Conservation (phyloP, 2,113 vertebrate species). For the Sceloporus tristichus region DNA sequence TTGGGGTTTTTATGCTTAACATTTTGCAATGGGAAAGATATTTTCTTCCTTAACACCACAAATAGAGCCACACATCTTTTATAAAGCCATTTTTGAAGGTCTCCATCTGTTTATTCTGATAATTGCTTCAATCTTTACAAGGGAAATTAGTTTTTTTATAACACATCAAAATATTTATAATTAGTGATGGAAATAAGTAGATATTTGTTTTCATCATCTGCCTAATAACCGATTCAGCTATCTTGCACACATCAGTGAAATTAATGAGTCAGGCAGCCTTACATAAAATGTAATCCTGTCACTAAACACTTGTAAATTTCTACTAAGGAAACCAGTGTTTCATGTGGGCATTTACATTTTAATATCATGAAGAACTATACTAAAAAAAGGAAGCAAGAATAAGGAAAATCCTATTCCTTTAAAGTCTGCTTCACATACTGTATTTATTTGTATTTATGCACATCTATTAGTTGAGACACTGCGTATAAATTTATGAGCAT, state of each 20-base stretch:
- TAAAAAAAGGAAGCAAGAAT: background rate
- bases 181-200: constrained; percentile 35
- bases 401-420: background rate
- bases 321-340: background rate
- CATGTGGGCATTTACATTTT: constrained; percentile 28
- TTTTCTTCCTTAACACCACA: constrained; percentile 31
- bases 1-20: background rate
- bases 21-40: constrained; percentile 27
- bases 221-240: constrained; percentile 7
- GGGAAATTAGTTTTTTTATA: constrained; percentile 41
- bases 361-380: background rate
- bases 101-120: constrained; percentile 44
- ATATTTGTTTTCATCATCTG: constrained; percentile 43
- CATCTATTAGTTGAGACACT: too few species aligned
- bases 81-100: constrained; percentile 21
- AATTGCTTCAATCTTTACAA: constrained; percentile 43
- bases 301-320: background rate
- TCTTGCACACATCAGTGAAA: constrained; percentile 30
- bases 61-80: constrained; percentile 38
- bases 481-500: background rate
- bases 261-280: constrained; percentile 23
- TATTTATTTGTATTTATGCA: background rate
- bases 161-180: constrained; percentile 31
- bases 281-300: background rate
- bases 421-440: background rate